Base-by-base conservation (phyloP, 2,113 vertebrate genomes). In the Octodon degus region DNA sequence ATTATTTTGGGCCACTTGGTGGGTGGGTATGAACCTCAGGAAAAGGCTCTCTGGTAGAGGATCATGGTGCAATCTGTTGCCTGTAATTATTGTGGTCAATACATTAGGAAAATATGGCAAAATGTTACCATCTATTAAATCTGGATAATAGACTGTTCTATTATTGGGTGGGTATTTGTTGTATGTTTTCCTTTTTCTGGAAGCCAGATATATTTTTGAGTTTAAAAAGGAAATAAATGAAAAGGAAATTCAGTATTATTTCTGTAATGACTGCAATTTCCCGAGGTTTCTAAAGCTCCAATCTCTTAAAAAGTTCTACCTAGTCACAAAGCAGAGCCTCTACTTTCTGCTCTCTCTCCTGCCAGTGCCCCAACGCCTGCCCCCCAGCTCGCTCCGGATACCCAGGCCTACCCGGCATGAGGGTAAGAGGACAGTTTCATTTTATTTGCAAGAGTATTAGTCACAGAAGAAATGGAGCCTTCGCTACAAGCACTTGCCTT, bases 371-470 rank as follows among this genome's bases (percentile, higher is more conserved):
- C 74, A 99, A 98, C 97, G 98, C 99, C 88, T 99, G 99, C 97
- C 98, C 99, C 27, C 98, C 99, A 83, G 99, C 99, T 5, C 98
- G 98, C 6, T 98, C 99, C 62, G 99, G 99, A 77, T 98, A 99
- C 81, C 99, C 99, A 96, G 99, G 99, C 0, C 98, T 99, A 95
- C 99, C 99, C 97, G 99, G 99, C 87, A 99, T 99, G 99, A 99
- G 99, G 99, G 99, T 99, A 98, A 98, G 98, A 96, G 34, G 82
- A 90, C 13, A 85, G 55, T 74, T 84, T 87, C 13, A 25, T 90
- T 94, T 84, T 85, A 37, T 87, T 86, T 95, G 77, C 13, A 58
- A 40, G 24, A 88, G 3, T 88, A 55, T 83, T 53, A 68, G 7
- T 40, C 24, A 4, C 3, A 40, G 12, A 7, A 32, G 37, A 63